A percentile compares a stretch with the other conserved stretches of the same genome.
phyloP scores from a whole-genome alignment of 2,113 vertebrate species.

The Seriola dumerili region DNA sequence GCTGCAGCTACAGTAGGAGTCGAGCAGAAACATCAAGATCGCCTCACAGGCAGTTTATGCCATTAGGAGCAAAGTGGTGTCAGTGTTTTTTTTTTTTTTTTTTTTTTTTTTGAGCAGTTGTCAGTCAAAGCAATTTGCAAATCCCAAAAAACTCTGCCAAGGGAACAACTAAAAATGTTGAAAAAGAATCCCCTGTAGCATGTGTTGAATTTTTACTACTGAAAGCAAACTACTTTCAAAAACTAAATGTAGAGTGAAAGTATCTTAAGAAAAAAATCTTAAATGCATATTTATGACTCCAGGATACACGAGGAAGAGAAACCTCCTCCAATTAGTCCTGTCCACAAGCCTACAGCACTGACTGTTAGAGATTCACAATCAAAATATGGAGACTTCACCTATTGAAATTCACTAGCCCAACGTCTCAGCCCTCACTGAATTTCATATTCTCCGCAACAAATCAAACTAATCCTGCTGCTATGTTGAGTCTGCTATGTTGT shows the following conservation, averaged over 20 bases:
- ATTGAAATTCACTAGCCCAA: too few species aligned
- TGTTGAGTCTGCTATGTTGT: too few species aligned
- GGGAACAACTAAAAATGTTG: slow-evolving; percentile 18
- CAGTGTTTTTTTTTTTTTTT: slow-evolving; percentile 8
- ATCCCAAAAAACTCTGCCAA: slow-evolving; percentile 29
- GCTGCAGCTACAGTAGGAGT: slow-evolving; percentile 69
- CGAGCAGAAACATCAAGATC: slow-evolving; percentile 55
- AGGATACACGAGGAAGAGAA: not conserved
- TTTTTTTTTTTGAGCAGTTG: slow-evolving; percentile 37
- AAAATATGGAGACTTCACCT: not conserved
- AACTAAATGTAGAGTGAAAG: not conserved
- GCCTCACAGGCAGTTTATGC: slow-evolving; percentile 65
- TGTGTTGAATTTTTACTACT: slow-evolving; percentile 9
- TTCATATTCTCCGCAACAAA: too few species aligned
- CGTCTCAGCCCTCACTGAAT: too few species aligned
- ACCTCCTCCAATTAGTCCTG: not conserved
- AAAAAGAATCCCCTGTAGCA: not conserved
- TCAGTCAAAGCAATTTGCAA: slow-evolving; percentile 61
- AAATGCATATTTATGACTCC: slow-evolving; percentile 24
- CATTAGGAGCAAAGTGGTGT: slow-evolving; percentile 53
- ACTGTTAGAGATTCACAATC: not conserved
- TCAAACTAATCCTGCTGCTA: too few species aligned
- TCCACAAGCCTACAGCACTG: not conserved
- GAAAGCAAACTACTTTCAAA: slow-evolving; percentile 7
- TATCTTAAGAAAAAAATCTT: not conserved